phyloP scores from a whole-genome alignment of 2,888 invertebrate genomes.

The Eupithecia subumbrata region DNA sequence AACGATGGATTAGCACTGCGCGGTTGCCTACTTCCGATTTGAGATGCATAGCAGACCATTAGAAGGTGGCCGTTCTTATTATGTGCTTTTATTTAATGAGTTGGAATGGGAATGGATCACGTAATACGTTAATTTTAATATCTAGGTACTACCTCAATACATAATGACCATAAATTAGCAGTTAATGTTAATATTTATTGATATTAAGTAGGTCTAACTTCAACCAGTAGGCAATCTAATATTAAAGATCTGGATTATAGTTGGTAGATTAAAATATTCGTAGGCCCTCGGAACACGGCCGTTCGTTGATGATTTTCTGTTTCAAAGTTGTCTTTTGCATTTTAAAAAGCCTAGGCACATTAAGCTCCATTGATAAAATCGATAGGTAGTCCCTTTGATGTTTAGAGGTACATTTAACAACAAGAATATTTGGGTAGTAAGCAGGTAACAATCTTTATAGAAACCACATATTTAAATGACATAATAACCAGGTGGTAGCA shows the following conservation, averaged over 20 bases:
- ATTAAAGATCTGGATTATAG: neutral
- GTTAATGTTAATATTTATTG: neutral
- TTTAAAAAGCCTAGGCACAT: too few species aligned
- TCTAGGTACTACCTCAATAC: neutral
- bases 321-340: too few species aligned
- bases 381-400: too few species aligned
- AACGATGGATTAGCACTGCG: constrained; percentile 16
- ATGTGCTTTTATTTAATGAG: constrained; percentile 8
- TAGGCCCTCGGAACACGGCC: neutral
- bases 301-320: too few species aligned
- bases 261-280: neutral
- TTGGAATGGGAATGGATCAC: constrained; percentile 12
- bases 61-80: neutral
- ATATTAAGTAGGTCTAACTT: neutral
- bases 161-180: neutral
- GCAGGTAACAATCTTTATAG: too few species aligned
- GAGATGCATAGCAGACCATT: constrained; percentile 14
- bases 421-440: too few species aligned
- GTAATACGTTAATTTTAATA: constrained; percentile 4
- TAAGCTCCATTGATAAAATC: too few species aligned
- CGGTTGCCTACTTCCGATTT: constrained; percentile 31
- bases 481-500: too few species aligned
- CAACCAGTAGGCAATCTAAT: neutral
- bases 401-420: too few species aligned
- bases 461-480: too few species aligned